Evolutionary conservation across 2,113 vertebrate species (phyloP), one percentile per base, ranked within the genome.

Genomic region (Leptobrachium leishanense): DNA sequence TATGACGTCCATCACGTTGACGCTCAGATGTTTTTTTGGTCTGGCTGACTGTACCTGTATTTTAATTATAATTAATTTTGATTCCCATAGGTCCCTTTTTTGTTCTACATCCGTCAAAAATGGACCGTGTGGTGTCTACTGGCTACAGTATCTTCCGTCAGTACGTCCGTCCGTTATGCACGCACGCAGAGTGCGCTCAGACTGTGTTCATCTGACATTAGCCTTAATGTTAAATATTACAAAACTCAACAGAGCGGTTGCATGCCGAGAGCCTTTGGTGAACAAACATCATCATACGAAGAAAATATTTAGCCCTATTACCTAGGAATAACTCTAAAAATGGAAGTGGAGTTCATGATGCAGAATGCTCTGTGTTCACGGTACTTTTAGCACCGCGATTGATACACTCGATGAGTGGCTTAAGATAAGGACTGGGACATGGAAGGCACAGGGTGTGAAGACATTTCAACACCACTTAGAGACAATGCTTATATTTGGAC

Each of bases 381-480:
- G 64, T 55, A 53, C 54, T 20, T 68, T 68, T 62, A 46, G 54
- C 7, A 63, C 10, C 13, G 5, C 40, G 31, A 55, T 74, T 74
- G 54, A 68, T 68, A 67, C 57, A 68, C 53, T 43, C 40, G 78
- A 74, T 43, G 78, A 81, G 78, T 81, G 78, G 72, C 42, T 59
- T 62, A 46, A 46, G 78, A 81, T 81, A 81, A 81, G 71, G 65
- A 55, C 7, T 59, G 78, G 74, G 50, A 74, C 59, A 43, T 68
- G 39, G 50, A 12, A 40, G 31, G 64, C 31, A 62, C 20, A 62
- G 64, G 43, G 78, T 74, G 78, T 74, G 54, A 81, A 62, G 64
- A 44, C 72, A 68, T 74, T 81, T 81, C 78, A 81, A 68, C 78
- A 81, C 72, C 78, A 81, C 54, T 74, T 81, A 50, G 54, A 74